Evolutionary conservation across 2,113 vertebrate genomes (phyloP), one percentile per base, ranked within the genome.

Genomic region (Grammatotria lemairii): DNA sequence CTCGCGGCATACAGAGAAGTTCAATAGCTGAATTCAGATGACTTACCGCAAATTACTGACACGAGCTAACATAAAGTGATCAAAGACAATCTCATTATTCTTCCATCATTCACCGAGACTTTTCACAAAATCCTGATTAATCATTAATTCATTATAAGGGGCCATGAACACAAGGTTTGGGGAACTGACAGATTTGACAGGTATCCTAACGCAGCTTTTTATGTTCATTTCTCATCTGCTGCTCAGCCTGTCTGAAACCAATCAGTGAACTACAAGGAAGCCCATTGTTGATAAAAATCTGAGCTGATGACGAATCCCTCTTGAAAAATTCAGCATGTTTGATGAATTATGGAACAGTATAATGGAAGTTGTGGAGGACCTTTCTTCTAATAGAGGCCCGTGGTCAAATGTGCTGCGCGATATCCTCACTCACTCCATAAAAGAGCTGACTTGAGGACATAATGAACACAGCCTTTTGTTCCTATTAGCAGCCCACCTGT

Each of bases 261-360:
- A 92, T 93, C 92, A 87, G 85, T 75, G 82, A 89, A 92, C 89
- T 91, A 92, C 86, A 87, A 80, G 89, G 65, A 42, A 83, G 80
- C 81, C 83, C 73, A 87, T 86, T 91, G 89, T 94, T 80, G 81
- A 93, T 93, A 83, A 82, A 87, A 89, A 93, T 87, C 85, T n/a
- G 51, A 89, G 53, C 83, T 42, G 78, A 89, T 89, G 85, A 93
- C 80, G 9, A 88, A 89, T 87, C 51, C 70, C 81, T 90, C 65
- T 91, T 94, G 65, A 93, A 94, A 93, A 91, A 93, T 91, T 90
- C 88, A 89, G 68, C 19, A 8, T 35, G 79, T 80, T 83, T 86
- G 53, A 95, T 94, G 89, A 94, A 96, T 95, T 93, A 94, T 95
- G 91, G 58, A 94, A 94, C 21, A 31, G 16, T 17, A 63, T 91